Conservation (phyloP, 2,888 invertebrate species). For the Drosophila pseudotakahashii region DNA sequence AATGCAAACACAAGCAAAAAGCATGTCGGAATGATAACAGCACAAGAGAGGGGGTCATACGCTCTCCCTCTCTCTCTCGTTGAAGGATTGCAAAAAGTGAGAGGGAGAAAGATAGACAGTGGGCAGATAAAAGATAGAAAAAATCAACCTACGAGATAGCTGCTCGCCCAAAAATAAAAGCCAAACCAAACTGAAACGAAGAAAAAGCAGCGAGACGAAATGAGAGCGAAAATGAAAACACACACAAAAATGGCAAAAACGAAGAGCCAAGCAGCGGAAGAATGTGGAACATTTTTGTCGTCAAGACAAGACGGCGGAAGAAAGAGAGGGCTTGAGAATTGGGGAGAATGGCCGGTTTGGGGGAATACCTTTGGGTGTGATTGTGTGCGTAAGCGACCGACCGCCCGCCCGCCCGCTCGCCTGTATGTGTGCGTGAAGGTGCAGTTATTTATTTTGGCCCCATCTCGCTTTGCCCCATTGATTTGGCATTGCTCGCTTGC, state of each 20-base stretch:
- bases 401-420: slow-evolving; percentile 2
- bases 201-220: slow-evolving; percentile 57
- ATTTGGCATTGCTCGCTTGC: slow-evolving; percentile 54
- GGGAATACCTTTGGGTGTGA: slow-evolving; percentile 71
- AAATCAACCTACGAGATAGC: slow-evolving; percentile 43
- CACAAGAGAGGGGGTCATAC: slow-evolving; percentile 16
- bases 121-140: slow-evolving; percentile 39
- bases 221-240: slow-evolving; percentile 78
- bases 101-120: slow-evolving; percentile 33
- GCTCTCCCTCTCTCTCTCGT: slow-evolving; percentile 9
- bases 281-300: slow-evolving; percentile 74
- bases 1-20: slow-evolving; percentile 67
- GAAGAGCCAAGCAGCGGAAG: slow-evolving; percentile 58
- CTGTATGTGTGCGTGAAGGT: slow-evolving; percentile 47
- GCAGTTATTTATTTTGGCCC: slow-evolving; percentile 69
- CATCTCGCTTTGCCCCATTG: slow-evolving; percentile 62
- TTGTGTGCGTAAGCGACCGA: slow-evolving; percentile 29
- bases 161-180: slow-evolving; percentile 57
- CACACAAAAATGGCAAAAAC: slow-evolving; percentile 49
- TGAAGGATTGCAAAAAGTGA: slow-evolving; percentile 32
- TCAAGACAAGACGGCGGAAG: slow-evolving; percentile 31
- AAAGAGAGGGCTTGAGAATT: slow-evolving; percentile 6
- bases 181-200: slow-evolving; percentile 31
- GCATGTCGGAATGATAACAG: slow-evolving; percentile 77
- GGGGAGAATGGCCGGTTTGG: slow-evolving; percentile 60